A percentile compares a stretch with the other conserved stretches of the same genome.
Evolutionary conservation across 2,113 vertebrate species (phyloP).

Genomic region (Fregetta grallaria): DNA sequence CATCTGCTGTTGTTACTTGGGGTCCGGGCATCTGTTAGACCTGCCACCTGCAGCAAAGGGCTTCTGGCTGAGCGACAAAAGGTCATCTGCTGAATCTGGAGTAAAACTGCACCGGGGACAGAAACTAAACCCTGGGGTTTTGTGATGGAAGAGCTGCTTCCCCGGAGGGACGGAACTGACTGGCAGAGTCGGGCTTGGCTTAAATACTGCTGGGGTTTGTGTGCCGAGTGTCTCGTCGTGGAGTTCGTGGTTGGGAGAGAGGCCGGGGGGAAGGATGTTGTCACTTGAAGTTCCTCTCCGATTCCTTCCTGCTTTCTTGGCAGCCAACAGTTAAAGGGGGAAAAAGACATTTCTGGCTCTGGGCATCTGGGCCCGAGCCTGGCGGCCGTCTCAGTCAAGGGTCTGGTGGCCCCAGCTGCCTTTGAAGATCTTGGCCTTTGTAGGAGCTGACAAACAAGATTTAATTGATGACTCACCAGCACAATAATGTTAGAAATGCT

Average conservation of each 20-base stretch:
- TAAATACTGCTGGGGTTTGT: neutral
- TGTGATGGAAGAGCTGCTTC: rapidly evolving
- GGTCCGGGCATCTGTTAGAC: neutral
- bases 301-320: neutral
- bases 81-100: neutral
- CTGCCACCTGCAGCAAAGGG: neutral
- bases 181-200: neutral
- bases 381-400: neutral
- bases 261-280: neutral
- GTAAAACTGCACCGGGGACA: neutral
- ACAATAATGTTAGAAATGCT: neutral
- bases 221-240: rapidly evolving
- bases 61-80: neutral
- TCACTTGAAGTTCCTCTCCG: neutral
- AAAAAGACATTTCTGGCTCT: neutral
- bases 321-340: neutral
- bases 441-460: constrained; percentile 17
- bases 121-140: neutral
- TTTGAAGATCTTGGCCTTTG: neutral
- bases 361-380: neutral
- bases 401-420: neutral
- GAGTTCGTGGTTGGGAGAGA: neutral
- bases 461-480: constrained; percentile 16
- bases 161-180: neutral
- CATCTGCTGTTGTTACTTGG: neutral